Conservation (phyloP, 1,140 invertebrate genomes). For the Diuraphis noxia region DNA sequence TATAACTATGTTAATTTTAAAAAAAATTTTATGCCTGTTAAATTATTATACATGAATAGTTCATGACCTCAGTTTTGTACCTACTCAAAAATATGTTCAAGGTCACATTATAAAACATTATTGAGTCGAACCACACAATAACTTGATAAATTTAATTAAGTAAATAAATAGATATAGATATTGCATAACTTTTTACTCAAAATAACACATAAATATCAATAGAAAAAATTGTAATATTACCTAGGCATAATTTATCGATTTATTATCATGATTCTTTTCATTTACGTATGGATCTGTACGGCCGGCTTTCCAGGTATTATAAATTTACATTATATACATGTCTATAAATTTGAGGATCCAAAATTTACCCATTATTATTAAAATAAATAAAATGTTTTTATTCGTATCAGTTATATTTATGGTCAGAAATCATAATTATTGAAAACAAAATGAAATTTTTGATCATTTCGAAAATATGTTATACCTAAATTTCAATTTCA, state of each 20-base stretch:
- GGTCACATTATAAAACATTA: constrained; percentile 9
- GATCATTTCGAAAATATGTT: too few relatives aligned
- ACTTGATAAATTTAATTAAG: background rate
- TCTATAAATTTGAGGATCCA: background rate
- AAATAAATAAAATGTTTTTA: too few relatives aligned
- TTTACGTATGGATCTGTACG: too few relatives aligned
- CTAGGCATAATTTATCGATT: background rate
- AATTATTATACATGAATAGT: constrained; percentile 2
- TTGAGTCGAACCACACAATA: background rate
- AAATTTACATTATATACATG: background rate
- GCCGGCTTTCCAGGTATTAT: background rate
- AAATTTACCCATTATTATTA: too few relatives aligned
- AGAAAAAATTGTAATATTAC: background rate
- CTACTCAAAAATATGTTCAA: constrained; percentile 12
- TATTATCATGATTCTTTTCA: background rate
- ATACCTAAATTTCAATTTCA: too few relatives aligned
- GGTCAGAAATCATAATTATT: too few relatives aligned
- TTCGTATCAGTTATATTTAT: too few relatives aligned
- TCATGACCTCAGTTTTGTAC: background rate
- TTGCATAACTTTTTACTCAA: background rate
- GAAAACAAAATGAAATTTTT: too few relatives aligned
- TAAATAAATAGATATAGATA: background rate
- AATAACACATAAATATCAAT: background rate
- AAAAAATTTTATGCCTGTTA: background rate
- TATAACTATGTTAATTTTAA: background rate